Evolutionary conservation across 2,797 vertebrate species (phyloP).

Genomic region (Semotilus atromaculatus): DNA sequence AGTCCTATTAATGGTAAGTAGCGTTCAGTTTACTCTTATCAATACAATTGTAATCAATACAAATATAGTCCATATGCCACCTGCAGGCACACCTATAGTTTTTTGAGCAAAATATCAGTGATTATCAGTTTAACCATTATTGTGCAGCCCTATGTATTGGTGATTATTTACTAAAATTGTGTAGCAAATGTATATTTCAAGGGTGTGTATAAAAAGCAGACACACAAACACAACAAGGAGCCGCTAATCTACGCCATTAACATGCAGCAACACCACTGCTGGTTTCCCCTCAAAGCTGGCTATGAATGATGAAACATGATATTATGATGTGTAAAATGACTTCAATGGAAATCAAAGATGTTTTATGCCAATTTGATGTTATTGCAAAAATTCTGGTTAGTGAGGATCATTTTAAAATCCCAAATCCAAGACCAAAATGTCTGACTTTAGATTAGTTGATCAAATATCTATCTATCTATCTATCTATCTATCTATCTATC

Average conservation of each 20-base stretch:
- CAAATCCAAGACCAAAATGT: not conserved
- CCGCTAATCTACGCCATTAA: constrained; percentile 72
- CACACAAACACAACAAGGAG: constrained; percentile 69
- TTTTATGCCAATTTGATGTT: not conserved
- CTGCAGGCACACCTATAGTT: not conserved
- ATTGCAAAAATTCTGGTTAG: not conserved
- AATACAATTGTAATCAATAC: not conserved
- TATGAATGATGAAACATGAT: constrained; percentile 66
- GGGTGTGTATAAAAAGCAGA: constrained; percentile 22
- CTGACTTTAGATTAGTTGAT: not conserved
- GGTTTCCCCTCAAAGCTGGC: constrained; percentile 60
- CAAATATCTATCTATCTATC: not conserved
- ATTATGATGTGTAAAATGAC: not conserved
- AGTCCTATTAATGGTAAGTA: not conserved
- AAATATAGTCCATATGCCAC: not conserved
- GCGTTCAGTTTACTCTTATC: not conserved
- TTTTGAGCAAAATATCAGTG: not conserved
- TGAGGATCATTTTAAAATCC: not conserved
- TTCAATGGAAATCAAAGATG: constrained; percentile 1
- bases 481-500: not conserved
- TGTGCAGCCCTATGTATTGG: not conserved
- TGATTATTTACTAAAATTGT: constrained; percentile 34
- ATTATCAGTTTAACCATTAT: not conserved
- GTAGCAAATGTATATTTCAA: constrained; percentile 26
- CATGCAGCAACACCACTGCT: constrained; percentile 69